Percentiles rank a stretch among this genome's conserved stretches.
Evolutionary conservation across 2,113 vertebrate species (phyloP).

Genomic region (Dinomys branickii): DNA sequence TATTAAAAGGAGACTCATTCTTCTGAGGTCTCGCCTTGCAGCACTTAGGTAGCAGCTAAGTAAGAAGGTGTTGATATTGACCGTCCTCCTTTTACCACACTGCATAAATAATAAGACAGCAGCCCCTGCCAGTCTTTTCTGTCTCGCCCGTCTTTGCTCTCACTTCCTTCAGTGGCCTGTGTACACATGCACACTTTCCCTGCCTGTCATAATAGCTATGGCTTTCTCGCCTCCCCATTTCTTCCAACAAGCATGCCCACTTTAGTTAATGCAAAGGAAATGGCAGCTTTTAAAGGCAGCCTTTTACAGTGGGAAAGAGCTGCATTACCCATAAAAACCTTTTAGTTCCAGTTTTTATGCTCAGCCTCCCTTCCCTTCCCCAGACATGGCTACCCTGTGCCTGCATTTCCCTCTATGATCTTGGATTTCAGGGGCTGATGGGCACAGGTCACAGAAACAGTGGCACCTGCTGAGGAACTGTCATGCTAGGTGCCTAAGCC

Average conservation of each 20-base stretch:
- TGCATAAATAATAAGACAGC: neutral
- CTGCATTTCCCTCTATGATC: neutral
- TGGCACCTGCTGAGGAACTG: neutral
- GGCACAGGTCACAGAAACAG: neutral
- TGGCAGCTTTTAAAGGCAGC: neutral
- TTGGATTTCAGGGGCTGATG: neutral
- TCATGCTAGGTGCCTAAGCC: neutral
- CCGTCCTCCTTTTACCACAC: slow-evolving; percentile 38
- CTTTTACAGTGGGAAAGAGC: neutral
- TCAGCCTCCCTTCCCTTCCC: neutral
- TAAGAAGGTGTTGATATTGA: neutral
- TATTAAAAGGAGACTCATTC: slow-evolving; percentile 74
- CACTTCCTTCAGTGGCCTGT: neutral
- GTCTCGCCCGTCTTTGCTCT: neutral
- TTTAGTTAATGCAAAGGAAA: neutral
- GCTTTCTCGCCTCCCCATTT: neutral
- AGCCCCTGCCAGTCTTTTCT: neutral
- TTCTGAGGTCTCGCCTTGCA: slow-evolving; percentile 37
- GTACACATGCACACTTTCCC: neutral
- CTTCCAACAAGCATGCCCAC: neutral
- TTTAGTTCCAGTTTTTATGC: neutral
- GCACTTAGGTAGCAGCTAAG: slow-evolving; percentile 67
- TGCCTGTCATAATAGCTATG: neutral
- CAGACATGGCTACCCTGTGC: neutral
- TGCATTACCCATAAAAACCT: neutral